phyloP scores from a whole-genome alignment of 2,888 invertebrate genomes.

The Erynnis tages region DNA sequence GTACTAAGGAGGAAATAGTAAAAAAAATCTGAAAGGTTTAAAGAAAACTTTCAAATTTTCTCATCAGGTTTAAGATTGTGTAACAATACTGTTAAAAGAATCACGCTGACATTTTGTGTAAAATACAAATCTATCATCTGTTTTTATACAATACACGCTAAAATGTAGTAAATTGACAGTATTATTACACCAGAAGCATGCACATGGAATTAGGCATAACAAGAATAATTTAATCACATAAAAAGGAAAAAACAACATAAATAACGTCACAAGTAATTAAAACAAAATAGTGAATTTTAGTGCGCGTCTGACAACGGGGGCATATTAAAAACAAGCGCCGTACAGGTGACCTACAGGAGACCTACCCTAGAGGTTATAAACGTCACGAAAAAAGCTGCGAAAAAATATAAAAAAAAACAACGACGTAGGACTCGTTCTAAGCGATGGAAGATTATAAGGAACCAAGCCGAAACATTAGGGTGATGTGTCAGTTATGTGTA shows the following conservation, averaged over 20 bases:
- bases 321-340: constrained; percentile 16
- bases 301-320: constrained; percentile 6
- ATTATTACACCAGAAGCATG: constrained; percentile 16
- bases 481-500: neutral
- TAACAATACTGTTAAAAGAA: constrained; percentile 14
- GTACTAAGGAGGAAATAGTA: constrained; percentile 11
- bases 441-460: neutral
- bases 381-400: constrained; percentile 17
- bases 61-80: constrained; percentile 6
- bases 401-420: constrained; percentile 10
- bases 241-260: constrained; percentile 2
- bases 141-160: neutral
- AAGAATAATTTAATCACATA: neutral
- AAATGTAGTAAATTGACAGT: constrained; percentile 5
- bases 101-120: no score
- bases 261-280: constrained; percentile 14
- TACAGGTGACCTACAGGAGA: neutral
- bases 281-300: constrained; percentile 17
- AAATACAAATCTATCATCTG: neutral
- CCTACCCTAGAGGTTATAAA: constrained; percentile 10
- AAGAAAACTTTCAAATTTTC: constrained; percentile 3
- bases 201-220: constrained; percentile 7
- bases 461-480: constrained; percentile 4
- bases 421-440: constrained; percentile 3
- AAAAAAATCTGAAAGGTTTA: neutral